Base-by-base conservation (phyloP, 2,113 vertebrate species). In the Petrocephalus microphthalmus region DNA sequence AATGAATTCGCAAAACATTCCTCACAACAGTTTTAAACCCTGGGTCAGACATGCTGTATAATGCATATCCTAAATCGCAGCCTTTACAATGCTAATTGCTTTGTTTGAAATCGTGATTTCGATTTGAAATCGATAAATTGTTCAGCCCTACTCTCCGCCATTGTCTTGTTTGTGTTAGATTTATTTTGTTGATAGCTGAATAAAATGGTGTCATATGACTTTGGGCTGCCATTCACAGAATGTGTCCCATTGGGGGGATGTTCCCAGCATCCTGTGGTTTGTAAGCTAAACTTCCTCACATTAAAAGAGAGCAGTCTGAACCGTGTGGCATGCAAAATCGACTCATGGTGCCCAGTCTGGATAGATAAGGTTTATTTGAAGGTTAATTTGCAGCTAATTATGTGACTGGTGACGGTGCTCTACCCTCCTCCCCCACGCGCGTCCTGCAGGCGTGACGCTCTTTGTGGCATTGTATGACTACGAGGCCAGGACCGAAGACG, bases 401-500 rank as follows among this genome's bases (percentile, higher is more conserved):
- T 45, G 53, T 0, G 8, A 37, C 20, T 7, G 89, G 90, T 93
- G 90, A 93, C 87, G 0, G 22, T 71, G 22, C 37, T 49, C 42
- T 42, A 42, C 33, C 56, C 49, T 37, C 51, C 52, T 5, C 20
- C 7, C 42, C 51, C 52, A 3, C 87, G 87, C 42, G 25, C 89
- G 89, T 89, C 89, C 91, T 90, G 74, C 93, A 99, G 98, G 98
- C 94, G 97, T 99, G 92, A 99, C 98, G 87, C 96, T 98, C 84
- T 99, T 99, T 92, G 97, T 99, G 94, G 98, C 98, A 6, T 97
- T 99, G 91, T 99, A 99, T 87, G 98, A 99, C 95, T 99, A 99
- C 52, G 97, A 99, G 93, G 98, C 98, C 37, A 95, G 98, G 91
- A 98, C 98, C 7, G 98, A 98, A 94, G 98, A 99, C 92, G 98